A percentile compares a stretch with the other conserved stretches of the same genome.
Evolutionary conservation across 2,797 vertebrate genomes (phyloP).

Genomic region (Acrocephalus scirpaceus): DNA sequence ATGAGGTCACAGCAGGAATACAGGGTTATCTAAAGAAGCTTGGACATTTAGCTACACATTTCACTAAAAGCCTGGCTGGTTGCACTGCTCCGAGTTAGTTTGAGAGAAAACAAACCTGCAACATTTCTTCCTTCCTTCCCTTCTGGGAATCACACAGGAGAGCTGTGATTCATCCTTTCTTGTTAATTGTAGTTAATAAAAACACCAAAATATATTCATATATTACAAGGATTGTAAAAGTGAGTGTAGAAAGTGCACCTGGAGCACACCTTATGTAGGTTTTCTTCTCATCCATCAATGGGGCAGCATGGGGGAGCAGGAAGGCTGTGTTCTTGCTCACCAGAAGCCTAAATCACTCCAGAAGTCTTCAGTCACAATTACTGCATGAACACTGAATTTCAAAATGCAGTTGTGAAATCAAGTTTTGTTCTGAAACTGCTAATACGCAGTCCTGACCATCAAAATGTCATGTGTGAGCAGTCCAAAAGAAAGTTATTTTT

Average conservation of each 20-base stretch:
- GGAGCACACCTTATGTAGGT: background rate
- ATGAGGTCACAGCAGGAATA: background rate
- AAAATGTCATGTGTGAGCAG: background rate
- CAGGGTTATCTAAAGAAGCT: background rate
- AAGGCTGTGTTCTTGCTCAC: background rate
- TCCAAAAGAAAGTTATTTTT: background rate
- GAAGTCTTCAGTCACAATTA: background rate
- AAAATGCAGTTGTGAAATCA: background rate
- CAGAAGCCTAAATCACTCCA: background rate
- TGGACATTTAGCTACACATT: background rate
- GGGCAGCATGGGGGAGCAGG: fast-evolving
- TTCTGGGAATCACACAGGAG: background rate
- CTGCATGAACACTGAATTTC: background rate
- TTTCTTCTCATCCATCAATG: background rate
- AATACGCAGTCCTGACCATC: background rate
- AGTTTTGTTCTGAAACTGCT: background rate
- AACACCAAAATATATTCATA: background rate
- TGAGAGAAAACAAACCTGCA: background rate
- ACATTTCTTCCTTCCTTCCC: background rate
- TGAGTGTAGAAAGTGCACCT: background rate
- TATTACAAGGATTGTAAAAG: background rate
- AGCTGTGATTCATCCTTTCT: background rate
- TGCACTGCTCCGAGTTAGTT: background rate
- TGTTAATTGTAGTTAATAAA: background rate
- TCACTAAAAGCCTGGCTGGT: background rate